Base-by-base conservation (phyloP, 1,140 invertebrate species). In the Papilio machaon region DNA sequence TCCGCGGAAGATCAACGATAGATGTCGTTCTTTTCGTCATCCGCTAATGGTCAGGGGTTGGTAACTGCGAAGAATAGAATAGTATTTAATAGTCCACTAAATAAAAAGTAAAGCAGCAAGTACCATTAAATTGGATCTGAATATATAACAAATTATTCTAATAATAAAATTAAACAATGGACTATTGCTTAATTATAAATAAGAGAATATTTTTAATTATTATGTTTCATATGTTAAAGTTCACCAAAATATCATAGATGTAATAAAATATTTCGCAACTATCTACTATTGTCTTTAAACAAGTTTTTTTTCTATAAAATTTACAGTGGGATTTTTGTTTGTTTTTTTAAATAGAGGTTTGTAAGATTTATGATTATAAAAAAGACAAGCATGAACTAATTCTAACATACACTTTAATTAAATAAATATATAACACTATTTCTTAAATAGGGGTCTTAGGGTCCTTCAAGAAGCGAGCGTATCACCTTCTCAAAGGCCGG, bases 171-270 rank as follows among this genome's bases (percentile, higher is more conserved):
- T 58, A 58, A 58, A 58, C 17, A 17, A 58, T 58, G 54, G 7
- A 19, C 6, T 58, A n/a, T 58, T 58, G 54, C 5, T n/a, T 58
- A 58, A n/a, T 58, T 58, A 58, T 17, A 17, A 58, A 6, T 58
- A 58, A 58, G 4, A 54, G 6, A 54, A 17, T 54, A n/a, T 58
- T 58, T 58, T n/a, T 58, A 58, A 58, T 58, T 58, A 58, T 58
- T 19, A n/a, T 58, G 54, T 58, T 58, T 58, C 17, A 17, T 58
- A 58, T 58, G 54, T 58, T 58, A 58, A 58, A 58, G 54, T 58
- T 58, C 54, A n/a, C 5, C 49, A 52, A 52, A 52, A 52, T 15
- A 5, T 52, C 5, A 52, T 52, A 52, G 49, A 15, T 11, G 47
- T 10, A 47, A 47, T 11, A 52, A 58, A n/a, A n/a, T 58, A 58